Evolutionary conservation across 2,797 vertebrate genomes (phyloP).

Genomic region (Lycodopsis pacificus): DNA sequence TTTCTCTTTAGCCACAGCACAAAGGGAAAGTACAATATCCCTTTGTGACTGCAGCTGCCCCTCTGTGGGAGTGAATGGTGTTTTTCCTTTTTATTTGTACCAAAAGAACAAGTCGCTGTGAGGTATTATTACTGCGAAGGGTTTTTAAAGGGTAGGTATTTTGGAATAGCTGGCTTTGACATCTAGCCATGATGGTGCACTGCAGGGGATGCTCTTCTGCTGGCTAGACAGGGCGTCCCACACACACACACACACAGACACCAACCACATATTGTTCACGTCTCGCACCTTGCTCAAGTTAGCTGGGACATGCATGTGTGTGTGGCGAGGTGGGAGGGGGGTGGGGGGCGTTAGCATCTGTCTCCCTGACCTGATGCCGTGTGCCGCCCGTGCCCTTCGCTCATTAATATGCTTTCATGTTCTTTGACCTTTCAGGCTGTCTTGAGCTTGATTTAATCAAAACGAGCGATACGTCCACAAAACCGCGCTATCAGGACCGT

Average conservation of each 20-base stretch:
- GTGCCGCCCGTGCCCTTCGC: constrained; percentile 64
- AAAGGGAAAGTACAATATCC: constrained; percentile 67
- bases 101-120: constrained; percentile 56
- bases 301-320: constrained; percentile 17
- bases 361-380: constrained; percentile 68
- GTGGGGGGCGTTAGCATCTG: constrained; percentile 26
- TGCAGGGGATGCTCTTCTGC: constrained; percentile 56
- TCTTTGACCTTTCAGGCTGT: constrained; percentile 77
- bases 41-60: constrained; percentile 61
- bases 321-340: not conserved
- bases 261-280: constrained; percentile 55
- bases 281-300: constrained; percentile 57
- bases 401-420: constrained; percentile 85
- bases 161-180: constrained; percentile 64
- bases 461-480: constrained; percentile 38
- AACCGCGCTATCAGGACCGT: constrained; percentile 36
- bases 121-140: constrained; percentile 50
- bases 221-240: constrained; percentile 19
- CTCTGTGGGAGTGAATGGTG: constrained; percentile 57
- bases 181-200: constrained; percentile 61
- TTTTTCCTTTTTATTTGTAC: constrained; percentile 54
- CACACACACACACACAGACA: constrained; percentile 16
- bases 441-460: constrained; percentile 75
- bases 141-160: constrained; percentile 61
- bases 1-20: constrained; percentile 54